Percentiles rank a stretch among this genome's conserved stretches.
phyloP scores from a whole-genome alignment of 2,888 invertebrate species.

The Pedicia rivosa region DNA sequence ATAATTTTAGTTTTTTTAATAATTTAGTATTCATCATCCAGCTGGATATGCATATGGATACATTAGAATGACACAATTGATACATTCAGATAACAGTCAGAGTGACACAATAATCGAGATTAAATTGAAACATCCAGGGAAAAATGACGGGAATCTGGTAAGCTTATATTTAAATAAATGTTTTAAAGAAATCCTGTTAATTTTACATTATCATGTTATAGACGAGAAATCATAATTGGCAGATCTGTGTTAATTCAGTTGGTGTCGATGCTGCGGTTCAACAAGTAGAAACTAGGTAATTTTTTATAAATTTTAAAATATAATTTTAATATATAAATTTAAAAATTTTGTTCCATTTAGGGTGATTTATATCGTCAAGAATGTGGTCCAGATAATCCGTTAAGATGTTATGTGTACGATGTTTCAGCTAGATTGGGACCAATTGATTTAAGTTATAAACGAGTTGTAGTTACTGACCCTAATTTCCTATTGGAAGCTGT shows the following conservation, averaged over 20 bases:
- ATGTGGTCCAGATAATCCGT: constrained; percentile 74
- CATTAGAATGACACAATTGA: constrained; percentile 71
- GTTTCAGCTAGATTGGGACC: constrained; percentile 70
- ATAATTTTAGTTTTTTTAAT: too few species aligned
- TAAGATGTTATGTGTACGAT: constrained; percentile 85
- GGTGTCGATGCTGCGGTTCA: constrained; percentile 80
- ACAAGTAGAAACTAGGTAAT: constrained; percentile 60
- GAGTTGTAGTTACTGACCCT: constrained; percentile 65
- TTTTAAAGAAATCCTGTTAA: too few species aligned
- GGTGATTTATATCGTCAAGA: constrained; percentile 70
- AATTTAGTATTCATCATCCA: constrained; percentile 86
- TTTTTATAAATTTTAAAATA: background rate
- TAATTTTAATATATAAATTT: too few species aligned
- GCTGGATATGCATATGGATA: constrained; percentile 73
- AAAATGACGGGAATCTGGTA: constrained; percentile 65
- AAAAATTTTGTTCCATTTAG: too few species aligned
- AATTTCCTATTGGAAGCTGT: constrained; percentile 74
- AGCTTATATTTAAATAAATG: too few species aligned
- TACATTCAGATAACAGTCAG: constrained; percentile 70
- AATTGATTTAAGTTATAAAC: constrained; percentile 56
- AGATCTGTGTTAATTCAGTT: constrained; percentile 79
- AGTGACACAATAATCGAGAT: constrained; percentile 86
- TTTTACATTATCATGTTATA: constrained; percentile 21
- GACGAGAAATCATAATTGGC: constrained; percentile 78
- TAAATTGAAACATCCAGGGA: constrained; percentile 74